Base-by-base conservation (phyloP, 2,888 invertebrate species). In the Magallana nippona region DNA sequence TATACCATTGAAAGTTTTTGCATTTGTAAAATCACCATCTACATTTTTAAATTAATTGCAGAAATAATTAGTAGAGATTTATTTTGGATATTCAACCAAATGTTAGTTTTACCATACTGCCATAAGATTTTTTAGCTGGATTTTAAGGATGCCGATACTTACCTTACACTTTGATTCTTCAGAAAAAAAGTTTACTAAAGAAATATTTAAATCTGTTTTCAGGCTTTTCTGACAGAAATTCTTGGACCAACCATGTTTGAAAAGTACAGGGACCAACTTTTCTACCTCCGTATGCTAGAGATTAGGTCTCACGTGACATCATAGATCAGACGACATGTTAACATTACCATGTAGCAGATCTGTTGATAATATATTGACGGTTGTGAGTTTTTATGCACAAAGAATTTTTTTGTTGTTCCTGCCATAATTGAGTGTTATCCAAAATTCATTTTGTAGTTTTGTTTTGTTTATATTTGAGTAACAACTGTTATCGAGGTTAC, bases 161-260 rank as follows among this genome's bases (percentile, higher is more conserved):
- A 8, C 8, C 44, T 44, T 44, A 44, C 44, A 44, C 3, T 44
- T 3, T 8, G 44, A 44, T 44, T 44, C 44, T 44, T 44, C 8
- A 44, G 44, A 44, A 44, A 44, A 44, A 44, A 44, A 44, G 44
- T 44, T 44, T 44, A 44, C 5, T 8, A 44, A 44, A 44, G 44
- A 44, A 5, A 44, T 8, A 44, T 55, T 15, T 78, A 22, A 55
- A 79, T 79, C 17, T 81, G 63, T 71, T 58, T 87, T 27, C 83
- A 89, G 89, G 82, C 86, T n/a, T 86, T 87, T 56, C 77, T 89
- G 2, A 78, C 79, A 55, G 84, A 87, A 81, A 55, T 88, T 19
- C 82, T 89, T 77, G 89, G 89, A 17, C 88, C 88, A 19, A 86
- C 84, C 15, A 82, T 86, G 22, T 89, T 85, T 84, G 86, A 87